A percentile compares a stretch with the other conserved stretches of the same genome.
phyloP scores from a whole-genome alignment of 2,888 invertebrate species.

The Cheiracanthium punctorium region DNA sequence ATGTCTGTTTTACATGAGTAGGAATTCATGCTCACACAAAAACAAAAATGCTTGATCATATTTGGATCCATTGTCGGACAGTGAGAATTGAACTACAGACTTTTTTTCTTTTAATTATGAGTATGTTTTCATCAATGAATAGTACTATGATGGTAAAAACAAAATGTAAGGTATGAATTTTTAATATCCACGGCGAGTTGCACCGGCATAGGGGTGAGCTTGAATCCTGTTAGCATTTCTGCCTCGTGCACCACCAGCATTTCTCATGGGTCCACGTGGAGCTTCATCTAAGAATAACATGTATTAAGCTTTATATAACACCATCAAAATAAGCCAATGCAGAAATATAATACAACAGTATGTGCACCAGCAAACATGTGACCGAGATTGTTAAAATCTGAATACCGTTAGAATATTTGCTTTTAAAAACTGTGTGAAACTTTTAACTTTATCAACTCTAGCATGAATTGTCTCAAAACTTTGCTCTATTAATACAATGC shows the following conservation, averaged over 20 bases:
- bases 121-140: constrained; percentile 55
- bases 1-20: constrained; percentile 33
- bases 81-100: constrained; percentile 59
- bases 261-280: constrained; percentile 41
- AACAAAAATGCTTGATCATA: constrained; percentile 60
- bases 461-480: no score
- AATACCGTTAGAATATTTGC: no score
- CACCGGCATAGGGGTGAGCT: constrained; percentile 55
- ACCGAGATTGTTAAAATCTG: no score
- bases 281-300: constrained; percentile 25
- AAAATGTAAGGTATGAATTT: constrained; percentile 44
- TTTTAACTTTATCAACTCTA: no score
- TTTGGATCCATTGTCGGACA: constrained; percentile 43
- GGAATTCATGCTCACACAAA: constrained; percentile 27
- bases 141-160: constrained; percentile 69
- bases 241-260: constrained; percentile 40
- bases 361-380: no score
- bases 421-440: no score
- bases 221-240: constrained; percentile 25
- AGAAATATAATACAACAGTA: no score
- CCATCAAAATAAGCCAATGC: no score
- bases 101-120: constrained; percentile 42
- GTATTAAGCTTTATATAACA: no score
- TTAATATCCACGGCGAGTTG: constrained; percentile 62
- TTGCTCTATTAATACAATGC: no score